Evolutionary conservation across 2,113 vertebrate genomes (phyloP).

Genomic region (Acinonyx jubatus): DNA sequence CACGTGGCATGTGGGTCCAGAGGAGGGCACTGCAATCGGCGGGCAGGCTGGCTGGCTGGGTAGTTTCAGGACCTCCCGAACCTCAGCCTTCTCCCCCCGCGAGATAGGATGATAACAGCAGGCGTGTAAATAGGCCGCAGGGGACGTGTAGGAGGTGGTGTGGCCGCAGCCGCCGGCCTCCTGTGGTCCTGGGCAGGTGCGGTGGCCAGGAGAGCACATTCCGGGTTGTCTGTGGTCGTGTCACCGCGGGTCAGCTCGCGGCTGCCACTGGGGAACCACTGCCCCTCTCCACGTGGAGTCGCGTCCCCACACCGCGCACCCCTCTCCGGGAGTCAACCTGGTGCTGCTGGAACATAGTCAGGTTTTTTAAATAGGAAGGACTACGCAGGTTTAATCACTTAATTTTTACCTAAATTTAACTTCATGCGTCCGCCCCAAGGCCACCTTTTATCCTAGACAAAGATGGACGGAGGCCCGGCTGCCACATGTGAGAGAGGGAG

Average conservation of each 20-base stretch:
- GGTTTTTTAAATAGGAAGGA: not conserved
- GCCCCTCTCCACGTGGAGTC: not conserved
- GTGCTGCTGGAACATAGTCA: not conserved
- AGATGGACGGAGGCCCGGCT: no score
- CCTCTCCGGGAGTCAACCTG: not conserved
- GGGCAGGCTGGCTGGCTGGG: rapidly evolving
- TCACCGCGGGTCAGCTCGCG: not conserved
- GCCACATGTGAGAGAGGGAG: not conserved
- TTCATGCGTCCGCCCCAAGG: not conserved
- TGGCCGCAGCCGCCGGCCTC: rapidly evolving
- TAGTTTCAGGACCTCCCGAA: no score
- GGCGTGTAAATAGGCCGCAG: not conserved
- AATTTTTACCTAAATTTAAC: not conserved
- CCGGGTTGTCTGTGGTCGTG: not conserved
- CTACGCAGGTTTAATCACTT: not conserved
- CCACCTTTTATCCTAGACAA: not conserved
- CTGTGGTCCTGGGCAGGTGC: not conserved
- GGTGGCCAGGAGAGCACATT: rapidly evolving
- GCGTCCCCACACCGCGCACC: rapidly evolving
- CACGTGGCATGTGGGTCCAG: rapidly evolving
- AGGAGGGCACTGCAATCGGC: not conserved
- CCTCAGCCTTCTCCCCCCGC: not conserved
- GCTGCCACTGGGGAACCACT: no score
- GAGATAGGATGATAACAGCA: not conserved
- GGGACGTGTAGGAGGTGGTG: not conserved